Evolutionary conservation across 1,140 invertebrate genomes (phyloP), one percentile per base, ranked within the genome.

Genomic region (Rhizoglyphus robini): DNA sequence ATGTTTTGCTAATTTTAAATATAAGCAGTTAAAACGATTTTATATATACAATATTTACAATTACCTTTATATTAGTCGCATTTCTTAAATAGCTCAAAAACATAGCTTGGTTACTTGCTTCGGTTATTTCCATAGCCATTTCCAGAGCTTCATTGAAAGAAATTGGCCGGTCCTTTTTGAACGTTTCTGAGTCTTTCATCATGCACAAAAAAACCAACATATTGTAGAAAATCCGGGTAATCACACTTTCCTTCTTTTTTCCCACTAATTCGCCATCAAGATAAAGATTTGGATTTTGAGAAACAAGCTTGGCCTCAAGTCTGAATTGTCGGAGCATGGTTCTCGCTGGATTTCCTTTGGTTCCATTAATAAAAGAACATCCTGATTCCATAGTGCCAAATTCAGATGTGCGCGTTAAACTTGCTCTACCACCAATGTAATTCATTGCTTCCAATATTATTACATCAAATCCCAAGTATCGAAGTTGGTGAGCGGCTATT

Each of bases 381-480:
- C 82, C 96, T 66, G 98, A 80, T 80, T 98, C 94, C 36, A 93
- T 93, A 36, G n/a, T n/a, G n/a, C n/a, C n/a, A n/a, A n/a, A n/a
- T n/a, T n/a, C n/a, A n/a, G n/a, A n/a, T n/a, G n/a, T n/a, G n/a
- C 92, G 82, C 75, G 96, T 97, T 18, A 95, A 97, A 18, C 92
- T 90, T 70, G 98, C 90, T 49, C 96, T 81, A 1, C 96, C 96
- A 64, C 96, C 95, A 47, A 97, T 91, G 65, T 95, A 79, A 77
- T 96, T 90, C 72, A 94, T 81, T 4, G 93, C 88, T 81, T 99
- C 96, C 23, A 99, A 75, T 54, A 98, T 85, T 38, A 93, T 82
- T 64, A 96, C 93, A 78, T 97, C 91, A 79, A 96, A 87, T 20
- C 94, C 94, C 81, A 96, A 96, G 65, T 93, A 88, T 71, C 88